Base-by-base conservation (phyloP, 23 tunicate species). In the Trididemnum clinides region DNA sequence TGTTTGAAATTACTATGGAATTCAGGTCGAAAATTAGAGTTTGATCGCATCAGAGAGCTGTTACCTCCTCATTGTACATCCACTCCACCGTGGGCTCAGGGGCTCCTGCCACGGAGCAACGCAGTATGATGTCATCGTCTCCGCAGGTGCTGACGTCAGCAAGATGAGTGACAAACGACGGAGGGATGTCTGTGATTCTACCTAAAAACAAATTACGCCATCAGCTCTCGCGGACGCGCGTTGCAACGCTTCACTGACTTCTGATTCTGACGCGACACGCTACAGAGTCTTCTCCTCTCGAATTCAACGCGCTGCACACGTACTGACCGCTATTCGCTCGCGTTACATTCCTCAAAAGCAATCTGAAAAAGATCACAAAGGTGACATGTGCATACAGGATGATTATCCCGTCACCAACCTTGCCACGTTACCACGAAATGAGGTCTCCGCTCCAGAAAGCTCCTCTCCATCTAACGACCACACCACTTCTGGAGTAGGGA, bases 381-480 rank as follows among this genome's bases (percentile, higher is more conserved):
- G n/a, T 62, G 69, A 62, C 5, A n/a, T 12, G n/a, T 69, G 39
- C 18, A 69, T 10, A 32, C 37, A 4, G 21, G 7, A 6, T 7
- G 31, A 7, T 10, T 28, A 7, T 6, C 21, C 76, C 18, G n/a
- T n/a, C n/a, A 15, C 54, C 15, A 44, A 94, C 98, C 82, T 89
- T 18, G 98, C 98, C 33, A 89, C 64, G 54, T 85, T 89, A 34
- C 80, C 77, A 33, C 15, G 33, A 54, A 78, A 88, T 4, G 90
- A 38, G 34, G 64, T 37, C 25, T 94, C 98, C n/a, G 77, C 94
- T 23, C 86, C 80, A 29, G 89, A 70, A 0, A 94, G 44, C 66
- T 94, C 98, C 38, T 89, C 88, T 33, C 98, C 98, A 54, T 94
- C 98, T 27, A 89, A 64, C 15, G 98, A 89, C 98, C 98, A 94